Evolutionary conservation across 2,888 invertebrate species (phyloP).

Genomic region (Opisthograptis luteolata): DNA sequence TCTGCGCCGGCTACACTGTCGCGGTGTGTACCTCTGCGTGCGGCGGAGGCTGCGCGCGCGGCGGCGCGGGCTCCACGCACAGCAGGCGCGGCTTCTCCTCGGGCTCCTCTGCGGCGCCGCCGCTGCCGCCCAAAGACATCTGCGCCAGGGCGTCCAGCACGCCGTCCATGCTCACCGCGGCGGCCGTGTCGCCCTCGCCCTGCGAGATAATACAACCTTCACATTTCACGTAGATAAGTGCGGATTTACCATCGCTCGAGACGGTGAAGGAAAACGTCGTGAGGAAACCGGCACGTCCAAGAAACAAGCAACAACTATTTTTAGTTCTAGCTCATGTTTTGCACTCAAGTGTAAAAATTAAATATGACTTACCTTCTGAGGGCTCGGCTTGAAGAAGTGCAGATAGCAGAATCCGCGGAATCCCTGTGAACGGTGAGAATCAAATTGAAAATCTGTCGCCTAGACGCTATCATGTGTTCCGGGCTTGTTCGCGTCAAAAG

Average conservation of each 20-base stretch:
- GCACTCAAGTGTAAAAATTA: neutral
- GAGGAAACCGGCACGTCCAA: too few relatives aligned
- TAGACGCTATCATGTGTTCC: too few relatives aligned
- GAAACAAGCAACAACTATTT: too few relatives aligned
- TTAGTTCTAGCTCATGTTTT: too few relatives aligned
- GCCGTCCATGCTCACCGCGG: conserved; percentile 61
- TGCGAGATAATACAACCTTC: conserved; percentile 38
- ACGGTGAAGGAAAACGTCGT: too few relatives aligned
- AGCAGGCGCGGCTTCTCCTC: conserved; percentile 57
- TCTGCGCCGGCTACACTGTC: too few relatives aligned
- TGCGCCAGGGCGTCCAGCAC: conserved; percentile 63
- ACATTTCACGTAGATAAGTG: too few relatives aligned
- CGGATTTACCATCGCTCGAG: too few relatives aligned
- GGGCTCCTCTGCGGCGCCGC: conserved; percentile 57
- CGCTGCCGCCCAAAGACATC: conserved; percentile 71
- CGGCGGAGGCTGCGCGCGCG: conserved; percentile 30
- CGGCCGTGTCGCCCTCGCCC: conserved; percentile 70
- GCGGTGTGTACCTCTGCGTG: conserved; percentile 18
- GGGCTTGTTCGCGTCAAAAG: too few relatives aligned
- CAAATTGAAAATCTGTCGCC: neutral
- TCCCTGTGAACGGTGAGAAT: conserved; percentile 63
- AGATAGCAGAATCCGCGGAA: conserved; percentile 88
- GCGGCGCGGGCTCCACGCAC: conserved; percentile 49
- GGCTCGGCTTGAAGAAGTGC: conserved; percentile 88
- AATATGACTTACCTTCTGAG: conserved; percentile 65